These are phyloP conservation scores for Ooceraea biroi DNA, from an alignment of 1,140 invertebrate species.

Conservation along the genomic window DNA sequence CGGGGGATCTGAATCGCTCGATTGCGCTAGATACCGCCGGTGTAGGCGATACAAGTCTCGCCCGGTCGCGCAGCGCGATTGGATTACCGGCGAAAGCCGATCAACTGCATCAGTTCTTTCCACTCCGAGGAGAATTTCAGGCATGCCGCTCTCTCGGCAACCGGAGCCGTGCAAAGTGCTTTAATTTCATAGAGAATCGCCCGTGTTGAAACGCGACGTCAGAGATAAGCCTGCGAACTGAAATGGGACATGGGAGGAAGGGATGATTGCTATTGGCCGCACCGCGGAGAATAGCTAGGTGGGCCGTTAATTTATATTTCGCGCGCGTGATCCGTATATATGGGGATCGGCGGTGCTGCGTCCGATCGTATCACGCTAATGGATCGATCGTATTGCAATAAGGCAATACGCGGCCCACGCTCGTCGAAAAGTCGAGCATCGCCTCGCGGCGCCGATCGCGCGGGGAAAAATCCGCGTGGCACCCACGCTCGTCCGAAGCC, in stretches of 20 bases:
- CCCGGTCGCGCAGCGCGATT: slow-evolving; percentile 23
- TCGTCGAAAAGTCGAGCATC: slow-evolving; percentile 59
- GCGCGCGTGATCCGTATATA: background rate
- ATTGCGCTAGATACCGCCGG: slow-evolving; percentile 54
- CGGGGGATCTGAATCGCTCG: slow-evolving; percentile 31
- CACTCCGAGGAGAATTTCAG: slow-evolving; percentile 10
- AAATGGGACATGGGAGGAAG: no score
- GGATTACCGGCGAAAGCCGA: slow-evolving; percentile 23
- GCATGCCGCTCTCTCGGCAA: no score
- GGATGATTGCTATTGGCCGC: no score
- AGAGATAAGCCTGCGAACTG: background rate
- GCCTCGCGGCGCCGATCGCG: background rate
- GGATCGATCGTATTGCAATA: slow-evolving; percentile 48
- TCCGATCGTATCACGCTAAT: slow-evolving; percentile 38
- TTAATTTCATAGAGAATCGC: no score
- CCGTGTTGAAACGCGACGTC: background rate
- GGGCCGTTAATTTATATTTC: slow-evolving; percentile 34
- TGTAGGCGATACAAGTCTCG: slow-evolving; percentile 45
- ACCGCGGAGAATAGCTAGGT: background rate
- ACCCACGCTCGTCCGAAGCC: slow-evolving; percentile 9
- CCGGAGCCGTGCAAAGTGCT: no score
- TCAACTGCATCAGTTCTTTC: slow-evolving; percentile 25
- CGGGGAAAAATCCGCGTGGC: slow-evolving; percentile 23
- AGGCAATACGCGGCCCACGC: slow-evolving; percentile 45
- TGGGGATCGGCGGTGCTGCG: background rate